Evolutionary conservation across 2,113 vertebrate genomes (phyloP).

Genomic region (rabbit (Oryctolagus cuniculus)): DNA sequence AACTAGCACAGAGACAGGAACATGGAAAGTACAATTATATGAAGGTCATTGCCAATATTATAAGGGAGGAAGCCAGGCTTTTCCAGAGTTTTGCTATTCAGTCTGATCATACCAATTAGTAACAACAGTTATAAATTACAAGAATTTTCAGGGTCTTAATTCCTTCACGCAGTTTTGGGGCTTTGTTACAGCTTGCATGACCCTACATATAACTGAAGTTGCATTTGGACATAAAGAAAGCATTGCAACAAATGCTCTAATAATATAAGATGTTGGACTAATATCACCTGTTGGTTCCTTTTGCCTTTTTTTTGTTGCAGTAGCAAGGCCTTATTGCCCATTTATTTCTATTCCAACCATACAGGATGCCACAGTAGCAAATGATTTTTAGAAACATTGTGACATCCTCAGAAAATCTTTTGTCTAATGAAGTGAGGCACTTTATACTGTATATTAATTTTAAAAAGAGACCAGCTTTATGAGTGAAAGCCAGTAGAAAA

Average conservation of each 20-base stretch:
- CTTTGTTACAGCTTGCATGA: neutral
- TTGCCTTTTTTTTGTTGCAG: neutral
- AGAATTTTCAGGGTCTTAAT: neutral
- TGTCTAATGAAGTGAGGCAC: neutral
- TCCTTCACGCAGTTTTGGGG: neutral
- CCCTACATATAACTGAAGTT: neutral
- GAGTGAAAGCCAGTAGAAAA: constrained; percentile 30
- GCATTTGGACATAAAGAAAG: neutral
- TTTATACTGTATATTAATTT: neutral
- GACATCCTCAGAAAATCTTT: constrained; percentile 1
- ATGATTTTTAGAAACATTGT: constrained; percentile 5
- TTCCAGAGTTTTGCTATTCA: neutral
- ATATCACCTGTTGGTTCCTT: neutral
- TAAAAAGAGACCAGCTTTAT: neutral
- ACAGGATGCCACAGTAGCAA: neutral
- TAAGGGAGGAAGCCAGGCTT: neutral
- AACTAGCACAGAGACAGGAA: neutral
- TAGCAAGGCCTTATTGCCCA: neutral
- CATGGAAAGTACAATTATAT: neutral
- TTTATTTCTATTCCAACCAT: neutral
- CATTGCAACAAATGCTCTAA: neutral
- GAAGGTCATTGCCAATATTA: neutral
- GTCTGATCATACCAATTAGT: neutral
- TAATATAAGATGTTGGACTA: neutral
- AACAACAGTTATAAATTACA: neutral